Evolutionary conservation across 2,888 invertebrate genomes (phyloP), one percentile per base, ranked within the genome.

Genomic region (Calameuta idolon): DNA sequence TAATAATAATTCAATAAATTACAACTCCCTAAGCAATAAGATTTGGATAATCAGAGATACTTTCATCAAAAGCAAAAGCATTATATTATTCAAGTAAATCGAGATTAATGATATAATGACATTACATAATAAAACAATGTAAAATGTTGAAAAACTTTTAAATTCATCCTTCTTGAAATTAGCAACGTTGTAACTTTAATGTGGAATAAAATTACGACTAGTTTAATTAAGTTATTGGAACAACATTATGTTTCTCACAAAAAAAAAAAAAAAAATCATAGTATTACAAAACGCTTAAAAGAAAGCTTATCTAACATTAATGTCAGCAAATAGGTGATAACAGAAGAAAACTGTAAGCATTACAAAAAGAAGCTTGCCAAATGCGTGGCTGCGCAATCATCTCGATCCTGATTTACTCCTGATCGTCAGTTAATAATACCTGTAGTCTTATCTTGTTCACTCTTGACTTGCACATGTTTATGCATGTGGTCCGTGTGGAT

Each of bases 401-500:
- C 23, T 2, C 55, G 23, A 55, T 55, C 9, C 55, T 55, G 23
- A 55, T 55, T 55, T 55, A 55, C 55, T 55, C 23, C 55, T 55
- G 55, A 71, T 34, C 9, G 9, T 79, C 83, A 76, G 69, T 82
- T 83, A 80, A 84, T 84, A 83, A 81, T 87, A 85, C 88, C 89
- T 86, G 88, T 87, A 76, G 83, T 85, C 83, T 89, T 90, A 75
- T 91, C 91, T 84, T 87, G 86, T 75, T 84, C 87, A 80, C 83
- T 84, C 83, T 90, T 91, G 83, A 84, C 83, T 79, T 89, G 88
- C 77, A 83, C 82, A 78, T 90, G 89, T 81, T 90, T 91, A 80
- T 90, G 89, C 84, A 91, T 88, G 77, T 89, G 89, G 83, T 91
- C 90, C 78, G 93, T 92, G 86, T 93, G 93, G 81, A 96, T 93